Percentiles rank a stretch among this genome's conserved stretches.
Evolutionary conservation across 2,888 invertebrate species (phyloP).

Genomic region (Heteropelma amictum): DNA sequence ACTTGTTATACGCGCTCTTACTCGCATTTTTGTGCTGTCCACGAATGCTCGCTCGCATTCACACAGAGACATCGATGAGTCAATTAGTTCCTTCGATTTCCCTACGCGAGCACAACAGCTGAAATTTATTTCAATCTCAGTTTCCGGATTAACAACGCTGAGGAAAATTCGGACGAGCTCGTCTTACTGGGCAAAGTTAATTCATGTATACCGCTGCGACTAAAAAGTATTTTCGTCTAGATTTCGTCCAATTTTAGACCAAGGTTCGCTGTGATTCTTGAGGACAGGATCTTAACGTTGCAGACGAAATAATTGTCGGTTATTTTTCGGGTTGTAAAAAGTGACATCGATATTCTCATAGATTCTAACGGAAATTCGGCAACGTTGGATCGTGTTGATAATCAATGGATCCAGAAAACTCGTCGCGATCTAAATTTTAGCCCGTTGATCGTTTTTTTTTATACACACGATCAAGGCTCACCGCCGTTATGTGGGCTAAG

Average conservation of each 20-base stretch:
- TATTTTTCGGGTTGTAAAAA: too few relatives aligned
- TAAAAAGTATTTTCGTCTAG: too few relatives aligned
- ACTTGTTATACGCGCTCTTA: constrained; percentile 7
- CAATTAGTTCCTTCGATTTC: constrained; percentile 26
- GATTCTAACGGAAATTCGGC: constrained; percentile 1
- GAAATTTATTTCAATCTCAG: not conserved
- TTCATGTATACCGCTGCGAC: too few relatives aligned
- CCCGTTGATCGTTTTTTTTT: constrained; percentile 36
- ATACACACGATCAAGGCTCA: constrained; percentile 11
- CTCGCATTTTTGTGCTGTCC: not conserved
- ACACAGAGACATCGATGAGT: constrained; percentile 33
- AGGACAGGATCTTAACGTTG: too few relatives aligned
- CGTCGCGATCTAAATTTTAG: constrained; percentile 43
- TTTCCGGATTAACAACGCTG: too few relatives aligned
- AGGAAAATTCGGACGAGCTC: not conserved
- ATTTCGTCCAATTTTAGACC: too few relatives aligned
- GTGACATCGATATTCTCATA: too few relatives aligned
- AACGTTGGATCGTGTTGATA: not conserved
- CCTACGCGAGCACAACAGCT: not conserved
- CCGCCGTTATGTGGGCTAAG: constrained; percentile 19
- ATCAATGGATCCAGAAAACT: constrained; percentile 8
- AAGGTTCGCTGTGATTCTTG: too few relatives aligned
- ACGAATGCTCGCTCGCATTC: not conserved
- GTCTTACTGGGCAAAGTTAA: too few relatives aligned
- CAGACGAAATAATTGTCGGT: too few relatives aligned